These are phyloP conservation scores for Syngnathus scovelli DNA, from an alignment of 2,113 vertebrate genomes.

Conservation along the genomic window DNA sequence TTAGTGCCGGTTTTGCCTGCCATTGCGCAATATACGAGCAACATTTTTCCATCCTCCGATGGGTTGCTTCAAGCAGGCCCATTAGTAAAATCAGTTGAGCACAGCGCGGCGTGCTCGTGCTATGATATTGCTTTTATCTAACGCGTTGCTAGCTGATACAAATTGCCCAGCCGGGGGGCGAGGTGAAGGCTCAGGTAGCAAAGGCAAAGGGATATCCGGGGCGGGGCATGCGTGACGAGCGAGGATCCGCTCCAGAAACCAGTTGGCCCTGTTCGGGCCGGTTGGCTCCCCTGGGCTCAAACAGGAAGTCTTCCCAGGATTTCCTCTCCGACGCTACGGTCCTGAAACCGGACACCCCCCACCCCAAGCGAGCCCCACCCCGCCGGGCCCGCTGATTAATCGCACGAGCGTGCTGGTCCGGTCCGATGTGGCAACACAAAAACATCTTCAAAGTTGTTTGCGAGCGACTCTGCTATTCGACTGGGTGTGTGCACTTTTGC, in stretches of 20 bases:
- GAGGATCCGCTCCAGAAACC: constrained; percentile 64
- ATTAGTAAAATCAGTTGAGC: too few species aligned
- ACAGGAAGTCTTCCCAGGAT: constrained; percentile 75
- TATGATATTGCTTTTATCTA: too few species aligned
- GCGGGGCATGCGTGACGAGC: constrained; percentile 41
- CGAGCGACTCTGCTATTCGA: too few species aligned
- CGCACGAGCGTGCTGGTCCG: constrained; percentile 32
- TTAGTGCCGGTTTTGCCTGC: too few species aligned
- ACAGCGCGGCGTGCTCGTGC: too few species aligned
- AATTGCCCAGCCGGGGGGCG: too few species aligned
- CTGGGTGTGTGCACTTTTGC: too few species aligned
- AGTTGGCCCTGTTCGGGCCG: constrained; percentile 65
- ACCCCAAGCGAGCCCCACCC: not conserved
- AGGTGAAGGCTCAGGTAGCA: not conserved
- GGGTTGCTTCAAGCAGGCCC: too few species aligned
- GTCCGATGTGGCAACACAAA: constrained; percentile 25
- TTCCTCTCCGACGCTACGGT: constrained; percentile 63
- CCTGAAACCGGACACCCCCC: constrained; percentile 67
- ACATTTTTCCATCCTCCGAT: too few species aligned
- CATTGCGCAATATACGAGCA: too few species aligned
- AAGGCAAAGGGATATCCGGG: constrained; percentile 23
- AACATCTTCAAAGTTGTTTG: not conserved
- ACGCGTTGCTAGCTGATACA: too few species aligned
- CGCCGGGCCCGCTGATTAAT: constrained; percentile 43
- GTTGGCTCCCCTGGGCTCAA: constrained; percentile 66